Evolutionary conservation across 2,113 vertebrate genomes (phyloP), one percentile per base, ranked within the genome.

Genomic region (Tupaia tana): DNA sequence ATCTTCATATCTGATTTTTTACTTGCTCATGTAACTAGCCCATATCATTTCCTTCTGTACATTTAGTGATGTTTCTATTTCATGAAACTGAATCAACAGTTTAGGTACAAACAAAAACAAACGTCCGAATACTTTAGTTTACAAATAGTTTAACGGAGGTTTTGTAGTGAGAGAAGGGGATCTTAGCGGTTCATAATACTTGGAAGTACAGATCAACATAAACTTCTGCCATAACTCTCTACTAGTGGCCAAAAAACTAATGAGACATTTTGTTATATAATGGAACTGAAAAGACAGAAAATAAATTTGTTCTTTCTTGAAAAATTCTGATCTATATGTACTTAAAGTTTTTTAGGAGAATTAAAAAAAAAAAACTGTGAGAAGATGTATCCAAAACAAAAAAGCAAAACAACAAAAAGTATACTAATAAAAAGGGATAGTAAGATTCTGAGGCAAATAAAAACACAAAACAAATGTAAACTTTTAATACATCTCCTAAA

Each of bases 261-360:
- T 84, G 91, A 71, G 86, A 92, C 24, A 86, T 96, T 96, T 96
- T 95, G 94, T 27, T 85, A 88, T 20, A 81, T n/a, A 8, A 59
- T 84, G 94, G 24, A 95, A 93, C 66, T 73, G 52, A 78, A 95
- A 91, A 75, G 29, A 80, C 67, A 92, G 70, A 82, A 81, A 89
- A 43, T 34, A 74, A 96, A 77, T 66, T 70, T 29, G 59, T 96
- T 71, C 29, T 61, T 43, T 89, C 58, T 91, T 88, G 52, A 70
- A 96, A 86, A 91, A 74, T 52, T 86, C 56, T 80, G 27, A 80
- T 90, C 88, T 85, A 8, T n/a, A 77, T 9, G 34, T 71, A 86
- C 75, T 95, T 96, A 54, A 82, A 92, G 22, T 88, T 89, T 71
- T 84, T 93, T 95, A 97, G 80, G 86, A 83, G 94, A 90, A 87